Evolutionary conservation across 2,888 invertebrate genomes (phyloP), one percentile per base, ranked within the genome.

Genomic region (Acleris sparsana): DNA sequence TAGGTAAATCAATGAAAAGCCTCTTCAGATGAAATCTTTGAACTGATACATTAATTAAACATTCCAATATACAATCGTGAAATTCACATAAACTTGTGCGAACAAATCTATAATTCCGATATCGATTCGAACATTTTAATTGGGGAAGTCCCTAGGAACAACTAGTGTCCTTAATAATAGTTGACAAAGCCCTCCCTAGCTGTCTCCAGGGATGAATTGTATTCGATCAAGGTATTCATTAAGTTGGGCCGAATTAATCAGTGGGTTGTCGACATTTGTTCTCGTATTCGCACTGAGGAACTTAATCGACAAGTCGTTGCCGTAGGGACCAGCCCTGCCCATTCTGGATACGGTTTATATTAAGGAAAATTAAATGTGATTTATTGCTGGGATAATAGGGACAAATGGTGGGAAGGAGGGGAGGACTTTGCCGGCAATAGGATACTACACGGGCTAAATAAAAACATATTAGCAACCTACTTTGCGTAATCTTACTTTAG

Each of bases 171-270:
- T 55, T 6, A 55, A 55, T 46, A 16, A 55, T 39, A 55, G 22
- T 55, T 43, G 55, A 43, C 43, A 43, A 55, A 55, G 43, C 20
- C 55, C 55, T 55, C 55, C 20, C 43, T n/a, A 43, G 20, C 56
- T 46, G 46, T 46, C 57, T 17, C 44, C n/a, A 16, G 25, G 46
- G 57, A 46, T 44, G 57, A 57, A 46, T 57, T 57, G 43, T 57
- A 57, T 57, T 57, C 57, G 57, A 57, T 57, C 46, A 57, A 57
- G 46, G 57, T 57, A 57, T 46, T 57, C 44, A 57, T 57, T 57
- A 57, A 57, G 46, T 57, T 17, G 57, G 56, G 46, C 17, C 46
- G 57, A 57, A 57, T 57, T 57, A 57, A 57, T 57, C 57, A 57
- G n/a, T 20, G n/a, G 43, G 57, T 25, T 46, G 57, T 57, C 46